Conservation (phyloP, 2,888 invertebrate genomes). For the Pemphredon lugubris region DNA sequence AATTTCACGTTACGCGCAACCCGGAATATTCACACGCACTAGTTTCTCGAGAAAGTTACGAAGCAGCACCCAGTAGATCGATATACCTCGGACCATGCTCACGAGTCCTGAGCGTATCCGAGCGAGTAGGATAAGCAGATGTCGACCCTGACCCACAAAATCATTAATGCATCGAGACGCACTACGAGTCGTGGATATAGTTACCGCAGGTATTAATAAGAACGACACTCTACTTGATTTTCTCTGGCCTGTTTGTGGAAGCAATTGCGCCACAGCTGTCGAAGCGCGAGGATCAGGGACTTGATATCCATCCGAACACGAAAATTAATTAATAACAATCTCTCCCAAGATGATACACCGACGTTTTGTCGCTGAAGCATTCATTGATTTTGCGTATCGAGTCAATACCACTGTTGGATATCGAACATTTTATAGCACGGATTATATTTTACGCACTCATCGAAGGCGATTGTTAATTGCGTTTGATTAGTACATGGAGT, state of each 20-base stretch:
- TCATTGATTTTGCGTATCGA: no score
- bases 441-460: no score
- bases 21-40: background rate
- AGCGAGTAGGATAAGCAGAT: slow-evolving; percentile 67
- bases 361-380: no score
- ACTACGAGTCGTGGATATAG: slow-evolving; percentile 52
- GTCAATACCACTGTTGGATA: no score
- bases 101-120: slow-evolving; percentile 46
- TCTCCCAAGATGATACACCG: background rate
- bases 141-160: slow-evolving; percentile 79
- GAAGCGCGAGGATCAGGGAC: background rate
- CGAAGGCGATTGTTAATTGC: no score
- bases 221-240: slow-evolving; percentile 41
- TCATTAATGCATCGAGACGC: slow-evolving; percentile 68
- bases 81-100: slow-evolving; percentile 22
- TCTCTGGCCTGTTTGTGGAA: slow-evolving; percentile 32
- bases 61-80: slow-evolving; percentile 24
- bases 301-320: slow-evolving; percentile 1
- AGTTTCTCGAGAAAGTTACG: background rate
- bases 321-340: background rate
- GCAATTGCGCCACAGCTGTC: slow-evolving; percentile 24
- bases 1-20: no score
- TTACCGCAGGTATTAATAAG: slow-evolving; percentile 60
- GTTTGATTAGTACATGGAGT: no score
- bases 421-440: no score